phyloP scores from a whole-genome alignment of 2,888 invertebrate genomes.

The Melipona bicolor region DNA sequence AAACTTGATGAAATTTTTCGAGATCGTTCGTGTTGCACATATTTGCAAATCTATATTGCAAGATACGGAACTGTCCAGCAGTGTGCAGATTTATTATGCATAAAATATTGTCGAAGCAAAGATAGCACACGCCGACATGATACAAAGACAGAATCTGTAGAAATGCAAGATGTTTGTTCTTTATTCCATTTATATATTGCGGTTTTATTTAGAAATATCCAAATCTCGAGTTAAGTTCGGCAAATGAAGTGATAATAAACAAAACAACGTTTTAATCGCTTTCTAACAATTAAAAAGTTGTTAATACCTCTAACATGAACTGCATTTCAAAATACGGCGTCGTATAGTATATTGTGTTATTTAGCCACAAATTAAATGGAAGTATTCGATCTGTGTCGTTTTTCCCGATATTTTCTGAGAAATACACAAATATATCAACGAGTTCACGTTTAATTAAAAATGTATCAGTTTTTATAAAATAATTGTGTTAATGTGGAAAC shows the following conservation, averaged over 20 bases:
- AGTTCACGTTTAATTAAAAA: neutral
- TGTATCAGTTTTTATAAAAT: neutral
- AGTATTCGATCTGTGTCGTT: slow-evolving; percentile 67
- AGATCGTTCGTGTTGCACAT: neutral
- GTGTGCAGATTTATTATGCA: slow-evolving; percentile 29
- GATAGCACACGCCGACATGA: slow-evolving; percentile 18
- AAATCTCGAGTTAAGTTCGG: neutral
- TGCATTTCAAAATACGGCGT: slow-evolving; percentile 20
- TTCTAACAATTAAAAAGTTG: neutral
- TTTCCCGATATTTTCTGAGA: slow-evolving; percentile 23
- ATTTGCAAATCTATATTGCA: slow-evolving; percentile 28
- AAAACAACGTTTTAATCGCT: neutral
- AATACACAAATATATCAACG: neutral
- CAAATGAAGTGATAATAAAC: neutral
- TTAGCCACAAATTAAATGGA: slow-evolving; percentile 69
- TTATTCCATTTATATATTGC: neutral
- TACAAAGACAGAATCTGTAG: neutral
- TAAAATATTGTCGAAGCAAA: slow-evolving; percentile 36
- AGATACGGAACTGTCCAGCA: slow-evolving; percentile 29
- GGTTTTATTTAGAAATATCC: neutral
- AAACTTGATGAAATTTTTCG: neutral
- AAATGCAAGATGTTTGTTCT: neutral
- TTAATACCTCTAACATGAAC: neutral
- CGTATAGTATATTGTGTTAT: slow-evolving; percentile 27
- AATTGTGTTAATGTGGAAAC: neutral